Evolutionary conservation across 2,113 vertebrate genomes (phyloP).

Genomic region (Bos javanicus): DNA sequence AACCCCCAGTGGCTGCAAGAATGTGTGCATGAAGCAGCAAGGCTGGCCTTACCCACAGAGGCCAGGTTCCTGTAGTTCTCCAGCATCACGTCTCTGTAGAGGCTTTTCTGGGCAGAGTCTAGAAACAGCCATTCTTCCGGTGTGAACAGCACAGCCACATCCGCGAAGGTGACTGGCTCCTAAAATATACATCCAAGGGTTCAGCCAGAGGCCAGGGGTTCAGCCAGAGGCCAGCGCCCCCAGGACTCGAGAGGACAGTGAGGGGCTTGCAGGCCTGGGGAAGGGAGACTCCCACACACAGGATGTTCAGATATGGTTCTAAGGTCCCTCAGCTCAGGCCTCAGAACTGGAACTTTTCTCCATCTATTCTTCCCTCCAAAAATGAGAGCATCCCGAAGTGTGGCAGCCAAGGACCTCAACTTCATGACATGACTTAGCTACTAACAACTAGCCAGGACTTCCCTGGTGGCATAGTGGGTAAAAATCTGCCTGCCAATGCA

Average conservation of each 20-base stretch:
- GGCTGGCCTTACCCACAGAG: slow-evolving; percentile 35
- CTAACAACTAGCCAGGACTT: not conserved
- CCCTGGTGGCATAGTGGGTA: not conserved
- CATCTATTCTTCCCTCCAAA: not conserved
- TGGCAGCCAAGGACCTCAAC: not conserved
- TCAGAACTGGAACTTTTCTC: not conserved
- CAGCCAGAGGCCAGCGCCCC: not conserved
- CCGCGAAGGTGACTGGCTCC: slow-evolving; percentile 50
- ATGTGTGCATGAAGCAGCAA: not conserved
- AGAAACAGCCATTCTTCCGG: slow-evolving; percentile 58
- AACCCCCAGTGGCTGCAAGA: accelerated
- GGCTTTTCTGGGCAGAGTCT: slow-evolving; percentile 46
- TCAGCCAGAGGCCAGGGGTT: not conserved
- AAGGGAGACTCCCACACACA: not conserved
- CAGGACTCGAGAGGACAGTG: not conserved
- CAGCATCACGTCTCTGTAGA: slow-evolving; percentile 61
- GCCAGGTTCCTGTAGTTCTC: slow-evolving; percentile 61
- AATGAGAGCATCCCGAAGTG: not conserved
- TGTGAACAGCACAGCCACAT: slow-evolving; percentile 59
- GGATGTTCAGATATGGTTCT: not conserved
- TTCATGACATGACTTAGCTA: not conserved
- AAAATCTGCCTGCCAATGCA: not conserved
- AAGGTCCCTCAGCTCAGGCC: not conserved
- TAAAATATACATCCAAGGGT: slow-evolving; percentile 14
- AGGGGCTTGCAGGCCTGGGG: not conserved